These are phyloP conservation scores for Pomacea maculata DNA, from an alignment of 1,140 invertebrate species.

Conservation along the genomic window DNA sequence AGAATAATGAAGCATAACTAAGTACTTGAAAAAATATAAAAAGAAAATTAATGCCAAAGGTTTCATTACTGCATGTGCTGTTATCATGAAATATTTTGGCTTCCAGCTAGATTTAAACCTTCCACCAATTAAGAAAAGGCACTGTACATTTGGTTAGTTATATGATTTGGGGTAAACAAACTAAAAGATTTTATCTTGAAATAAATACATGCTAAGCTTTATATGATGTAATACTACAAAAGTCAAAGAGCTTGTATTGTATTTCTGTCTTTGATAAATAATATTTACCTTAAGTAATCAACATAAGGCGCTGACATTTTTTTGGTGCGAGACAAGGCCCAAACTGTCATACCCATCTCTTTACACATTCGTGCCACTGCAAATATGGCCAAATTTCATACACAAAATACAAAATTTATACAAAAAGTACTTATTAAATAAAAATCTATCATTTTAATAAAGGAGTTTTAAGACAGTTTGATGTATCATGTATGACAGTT, in stretches of 20 bases:
- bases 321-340: slow-evolving; percentile 21
- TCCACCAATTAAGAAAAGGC: neutral
- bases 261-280: too few relatives aligned
- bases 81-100: too few relatives aligned
- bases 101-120: neutral
- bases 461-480: too few relatives aligned
- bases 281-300: slow-evolving; percentile 13
- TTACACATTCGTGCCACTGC: slow-evolving; percentile 32
- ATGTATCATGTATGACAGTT: neutral
- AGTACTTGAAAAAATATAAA: too few relatives aligned
- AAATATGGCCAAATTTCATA: neutral
- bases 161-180: neutral
- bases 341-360: slow-evolving; percentile 28
- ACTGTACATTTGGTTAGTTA: neutral
- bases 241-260: neutral
- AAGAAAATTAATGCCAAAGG: too few relatives aligned
- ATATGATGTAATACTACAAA: neutral
- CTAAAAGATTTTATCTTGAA: neutral
- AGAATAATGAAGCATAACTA: too few relatives aligned
- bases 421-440: neutral
- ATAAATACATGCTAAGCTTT: neutral
- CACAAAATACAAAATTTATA: neutral
- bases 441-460: neutral
- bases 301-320: neutral
- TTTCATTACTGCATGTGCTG: too few relatives aligned